phyloP scores from a whole-genome alignment of 2,797 vertebrate species.

The Gymnoscopelus microlampas region DNA sequence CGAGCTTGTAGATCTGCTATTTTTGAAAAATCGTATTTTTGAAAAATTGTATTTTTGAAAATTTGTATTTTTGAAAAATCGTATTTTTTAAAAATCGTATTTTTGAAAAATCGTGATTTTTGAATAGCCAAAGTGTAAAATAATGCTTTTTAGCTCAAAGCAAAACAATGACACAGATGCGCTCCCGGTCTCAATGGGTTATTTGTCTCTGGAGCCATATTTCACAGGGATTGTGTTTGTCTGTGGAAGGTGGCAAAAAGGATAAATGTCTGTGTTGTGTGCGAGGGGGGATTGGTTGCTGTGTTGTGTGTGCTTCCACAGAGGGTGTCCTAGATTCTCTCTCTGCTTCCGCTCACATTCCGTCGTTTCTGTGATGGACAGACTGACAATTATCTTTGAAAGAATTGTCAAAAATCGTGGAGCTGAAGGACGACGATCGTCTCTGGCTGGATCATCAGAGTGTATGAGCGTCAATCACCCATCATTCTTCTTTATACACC shows the following conservation, averaged over 20 bases:
- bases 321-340: slow-evolving; percentile 68
- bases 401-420: slow-evolving; percentile 58
- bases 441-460: slow-evolving; percentile 63
- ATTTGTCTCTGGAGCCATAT: slow-evolving; percentile 68
- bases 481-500: slow-evolving; percentile 17
- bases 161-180: no score
- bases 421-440: slow-evolving; percentile 43
- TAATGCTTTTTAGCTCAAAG: no score
- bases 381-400: slow-evolving; percentile 64
- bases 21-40: no score
- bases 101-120: no score
- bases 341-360: slow-evolving; percentile 33
- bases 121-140: no score
- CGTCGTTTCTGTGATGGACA: slow-evolving; percentile 67
- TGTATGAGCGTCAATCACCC: slow-evolving; percentile 33
- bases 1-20: no score
- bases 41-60: no score
- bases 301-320: slow-evolving; percentile 44
- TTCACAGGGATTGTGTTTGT: slow-evolving; percentile 37
- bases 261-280: slow-evolving; percentile 52
- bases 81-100: no score
- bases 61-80: no score
- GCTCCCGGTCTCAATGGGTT: no score
- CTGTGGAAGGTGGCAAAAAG: slow-evolving; percentile 46
- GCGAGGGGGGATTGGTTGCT: slow-evolving; percentile 13